Evolutionary conservation across 1,140 invertebrate species (phyloP).

Genomic region (Drosophila punjabiensis): DNA sequence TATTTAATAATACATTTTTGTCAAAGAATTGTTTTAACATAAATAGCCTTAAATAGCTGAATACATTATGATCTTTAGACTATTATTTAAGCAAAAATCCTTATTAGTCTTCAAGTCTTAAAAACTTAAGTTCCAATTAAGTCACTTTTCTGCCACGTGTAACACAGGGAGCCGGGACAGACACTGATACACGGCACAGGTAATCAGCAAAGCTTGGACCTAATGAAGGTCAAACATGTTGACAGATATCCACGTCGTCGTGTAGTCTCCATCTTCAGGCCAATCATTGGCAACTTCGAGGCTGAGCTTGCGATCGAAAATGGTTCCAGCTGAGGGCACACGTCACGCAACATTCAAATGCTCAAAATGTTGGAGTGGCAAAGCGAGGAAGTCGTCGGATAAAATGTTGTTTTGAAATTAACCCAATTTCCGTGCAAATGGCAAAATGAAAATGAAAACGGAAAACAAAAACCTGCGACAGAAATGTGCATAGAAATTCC

Average conservation of each 20-base stretch:
- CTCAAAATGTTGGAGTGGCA: slow-evolving; percentile 11
- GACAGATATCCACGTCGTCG: slow-evolving; percentile 45
- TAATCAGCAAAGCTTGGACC: slow-evolving; percentile 52
- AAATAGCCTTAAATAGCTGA: neutral
- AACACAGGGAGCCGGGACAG: slow-evolving; percentile 6
- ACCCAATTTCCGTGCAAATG: slow-evolving; percentile 56
- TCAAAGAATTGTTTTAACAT: too few relatives aligned
- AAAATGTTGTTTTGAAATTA: slow-evolving; percentile 50
- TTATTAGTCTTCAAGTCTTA: neutral
- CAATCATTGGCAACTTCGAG: slow-evolving; percentile 35
- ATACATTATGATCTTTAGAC: neutral
- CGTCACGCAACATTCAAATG: slow-evolving; percentile 53
- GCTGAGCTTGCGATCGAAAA: slow-evolving; percentile 25
- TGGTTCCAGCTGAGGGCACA: slow-evolving; percentile 47
- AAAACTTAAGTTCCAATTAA: neutral
- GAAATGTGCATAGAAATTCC: slow-evolving; percentile 30
- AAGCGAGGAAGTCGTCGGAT: slow-evolving; percentile 37
- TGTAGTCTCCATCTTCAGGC: neutral
- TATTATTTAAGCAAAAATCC: neutral
- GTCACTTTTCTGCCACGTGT: slow-evolving; percentile 15
- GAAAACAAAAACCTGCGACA: slow-evolving; percentile 15
- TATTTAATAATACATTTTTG: too few relatives aligned
- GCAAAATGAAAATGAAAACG: slow-evolving; percentile 48
- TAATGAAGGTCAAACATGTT: slow-evolving; percentile 68
- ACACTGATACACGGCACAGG: slow-evolving; percentile 35